phyloP scores from a whole-genome alignment of 1,140 invertebrate species.

The Lasioglossum baleicum region DNA sequence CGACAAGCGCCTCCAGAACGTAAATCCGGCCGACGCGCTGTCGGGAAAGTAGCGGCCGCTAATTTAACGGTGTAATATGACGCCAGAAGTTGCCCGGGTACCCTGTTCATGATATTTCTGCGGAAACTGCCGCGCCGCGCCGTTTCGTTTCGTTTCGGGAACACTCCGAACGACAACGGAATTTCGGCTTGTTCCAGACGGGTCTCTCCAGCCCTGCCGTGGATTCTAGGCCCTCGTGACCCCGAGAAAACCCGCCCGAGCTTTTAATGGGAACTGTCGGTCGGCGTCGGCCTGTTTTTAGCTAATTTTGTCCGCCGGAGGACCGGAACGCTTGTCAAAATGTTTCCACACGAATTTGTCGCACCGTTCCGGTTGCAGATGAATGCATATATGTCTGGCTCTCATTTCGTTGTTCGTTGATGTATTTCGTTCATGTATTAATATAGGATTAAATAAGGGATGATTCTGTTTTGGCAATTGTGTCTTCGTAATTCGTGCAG shows the following conservation, averaged over 20 bases:
- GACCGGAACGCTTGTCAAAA: too few relatives aligned
- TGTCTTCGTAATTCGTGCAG: too few relatives aligned
- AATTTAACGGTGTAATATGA: conserved; percentile 6
- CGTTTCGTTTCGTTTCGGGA: not conserved
- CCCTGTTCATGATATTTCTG: not conserved
- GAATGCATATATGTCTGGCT: too few relatives aligned
- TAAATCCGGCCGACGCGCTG: conserved; percentile 1
- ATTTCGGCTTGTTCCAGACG: not conserved
- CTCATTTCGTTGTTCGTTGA: too few relatives aligned
- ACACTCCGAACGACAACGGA: not conserved
- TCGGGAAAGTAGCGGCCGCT: conserved; percentile 4
- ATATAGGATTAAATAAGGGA: too few relatives aligned
- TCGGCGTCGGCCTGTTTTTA: not conserved
- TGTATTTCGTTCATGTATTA: too few relatives aligned
- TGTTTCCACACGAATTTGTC: too few relatives aligned
- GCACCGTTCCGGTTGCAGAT: too few relatives aligned
- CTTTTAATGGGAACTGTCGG: not conserved
- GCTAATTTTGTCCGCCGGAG: not conserved
- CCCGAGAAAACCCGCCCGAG: not conserved
- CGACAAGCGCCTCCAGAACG: not conserved
- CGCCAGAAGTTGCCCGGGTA: not conserved
- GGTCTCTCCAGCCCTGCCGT: not conserved
- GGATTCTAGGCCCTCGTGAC: not conserved
- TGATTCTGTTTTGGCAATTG: too few relatives aligned
- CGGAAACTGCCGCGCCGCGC: not conserved